Base-by-base conservation (phyloP, 2,797 vertebrate genomes). In the Microtus obscurus region DNA sequence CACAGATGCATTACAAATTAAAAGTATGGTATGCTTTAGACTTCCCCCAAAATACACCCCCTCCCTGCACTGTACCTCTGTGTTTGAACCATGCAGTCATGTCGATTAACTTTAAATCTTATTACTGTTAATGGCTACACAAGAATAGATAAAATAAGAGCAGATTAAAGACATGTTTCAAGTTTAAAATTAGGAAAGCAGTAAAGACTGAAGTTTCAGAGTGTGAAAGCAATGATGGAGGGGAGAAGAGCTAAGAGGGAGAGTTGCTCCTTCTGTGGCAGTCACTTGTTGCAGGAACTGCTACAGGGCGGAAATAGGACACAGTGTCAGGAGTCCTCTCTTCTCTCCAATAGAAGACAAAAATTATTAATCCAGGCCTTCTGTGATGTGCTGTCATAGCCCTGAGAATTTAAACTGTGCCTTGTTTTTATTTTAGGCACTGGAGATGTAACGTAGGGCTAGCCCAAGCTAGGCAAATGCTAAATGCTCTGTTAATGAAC, bases 81-180 rank as follows among this genome's bases (percentile, higher is more conserved):
- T 82, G 59, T 81, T 85, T 93, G 37, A 93, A 90, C 67, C 37
- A 82, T 34, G 37, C 2, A 73, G 37, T 9, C 34, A 43, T 71
- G 1, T 37, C 71, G 61, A 48, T 69, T 34, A 7, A 77, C 59
- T 93, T 88, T 95, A 69, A 89, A 93, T 90, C 43, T 90, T 94
- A 34, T 12, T 4, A 65, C 8, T 71, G 11, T 37, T 81, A 2
- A 63, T 69, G 29, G 11, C 90, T 93, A 91, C 34, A 77, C 6
- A 73, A 45, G 4, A 43, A 65, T 67, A 13, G 13, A 34, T 51
- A 67, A 7, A 11, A 17, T 40, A 73, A 73, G 10, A 71, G 67
- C 71, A 29, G 67, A n/a, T 85, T 25, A 53, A 61, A n/a, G 4
- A 29, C 21, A 43, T 40, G 83, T 53, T 65, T 48, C 21, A 87